phyloP scores from a whole-genome alignment of 2,797 vertebrate species.

The Delichon dasypus region DNA sequence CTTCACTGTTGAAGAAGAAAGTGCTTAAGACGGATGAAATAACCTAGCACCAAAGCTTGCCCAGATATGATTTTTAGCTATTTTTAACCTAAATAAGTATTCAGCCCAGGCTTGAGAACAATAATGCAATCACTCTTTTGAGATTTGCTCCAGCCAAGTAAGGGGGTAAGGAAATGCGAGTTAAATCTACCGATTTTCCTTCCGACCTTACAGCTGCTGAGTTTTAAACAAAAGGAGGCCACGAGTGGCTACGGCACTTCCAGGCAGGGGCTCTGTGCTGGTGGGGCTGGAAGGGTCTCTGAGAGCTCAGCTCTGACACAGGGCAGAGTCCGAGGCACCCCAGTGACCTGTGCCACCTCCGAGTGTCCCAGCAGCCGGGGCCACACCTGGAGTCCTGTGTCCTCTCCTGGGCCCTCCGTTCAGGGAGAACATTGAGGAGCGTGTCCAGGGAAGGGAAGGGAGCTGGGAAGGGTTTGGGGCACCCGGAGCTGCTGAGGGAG shows the following conservation, averaged over 20 bases:
- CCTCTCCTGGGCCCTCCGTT: not conserved
- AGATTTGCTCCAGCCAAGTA: not conserved
- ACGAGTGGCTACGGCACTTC: rapidly evolving
- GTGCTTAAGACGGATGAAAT: not conserved
- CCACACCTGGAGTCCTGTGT: too few relatives aligned
- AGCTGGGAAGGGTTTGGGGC: not conserved
- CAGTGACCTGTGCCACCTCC: not conserved
- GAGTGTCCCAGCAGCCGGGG: not conserved
- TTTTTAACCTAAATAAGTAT: not conserved
- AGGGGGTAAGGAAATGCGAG: not conserved
- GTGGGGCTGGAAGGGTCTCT: not conserved
- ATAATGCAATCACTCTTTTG: not conserved
- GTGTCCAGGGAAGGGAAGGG: not conserved
- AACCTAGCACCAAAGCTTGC: not conserved
- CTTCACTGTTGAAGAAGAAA: not conserved
- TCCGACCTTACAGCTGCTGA: not conserved
- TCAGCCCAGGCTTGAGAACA: not conserved
- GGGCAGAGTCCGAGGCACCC: rapidly evolving
- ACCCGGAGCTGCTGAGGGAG: not conserved
- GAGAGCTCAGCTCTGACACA: not conserved
- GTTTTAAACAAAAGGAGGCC: not conserved
- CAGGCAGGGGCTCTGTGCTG: not conserved
- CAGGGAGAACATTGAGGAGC: not conserved
- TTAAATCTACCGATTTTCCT: not conserved
- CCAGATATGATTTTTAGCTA: not conserved